Conservation (phyloP, 2,113 vertebrate species). For the Narcine bancroftii region DNA sequence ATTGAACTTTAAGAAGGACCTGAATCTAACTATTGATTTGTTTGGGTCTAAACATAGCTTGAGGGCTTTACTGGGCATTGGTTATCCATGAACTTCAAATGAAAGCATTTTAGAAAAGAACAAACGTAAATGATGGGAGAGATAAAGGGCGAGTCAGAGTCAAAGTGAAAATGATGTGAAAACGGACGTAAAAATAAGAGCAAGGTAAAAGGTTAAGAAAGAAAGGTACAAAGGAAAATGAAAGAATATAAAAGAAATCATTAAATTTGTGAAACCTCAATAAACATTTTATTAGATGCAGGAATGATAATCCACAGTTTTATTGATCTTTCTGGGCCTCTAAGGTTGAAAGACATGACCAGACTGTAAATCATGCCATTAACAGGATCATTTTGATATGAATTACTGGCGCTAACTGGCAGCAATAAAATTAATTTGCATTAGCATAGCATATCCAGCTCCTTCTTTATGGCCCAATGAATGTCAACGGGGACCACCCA, state of each 20-base stretch:
- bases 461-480: neutral
- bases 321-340: neutral
- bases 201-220: neutral
- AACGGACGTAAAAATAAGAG: neutral
- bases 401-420: too few relatives aligned
- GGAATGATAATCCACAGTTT: neutral
- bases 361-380: neutral
- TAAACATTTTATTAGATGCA: neutral
- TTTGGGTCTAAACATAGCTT: too few relatives aligned
- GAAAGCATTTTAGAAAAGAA: neutral
- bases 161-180: neutral
- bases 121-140: neutral
- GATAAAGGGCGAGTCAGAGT: neutral
- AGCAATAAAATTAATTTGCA: too few relatives aligned
- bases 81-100: neutral
- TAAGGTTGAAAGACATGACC: neutral
- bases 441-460: too few relatives aligned
- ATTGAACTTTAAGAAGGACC: neutral
- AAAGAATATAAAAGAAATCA: neutral
- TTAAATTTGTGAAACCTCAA: neutral
- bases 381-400: conserved; percentile 10
- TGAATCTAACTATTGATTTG: too few relatives aligned
- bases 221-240: neutral
- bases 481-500: neutral
- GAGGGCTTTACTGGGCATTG: neutral